These are phyloP conservation scores for Pseudomyrmex pallidus DNA, from an alignment of 1,140 invertebrate species.

Conservation along the genomic window DNA sequence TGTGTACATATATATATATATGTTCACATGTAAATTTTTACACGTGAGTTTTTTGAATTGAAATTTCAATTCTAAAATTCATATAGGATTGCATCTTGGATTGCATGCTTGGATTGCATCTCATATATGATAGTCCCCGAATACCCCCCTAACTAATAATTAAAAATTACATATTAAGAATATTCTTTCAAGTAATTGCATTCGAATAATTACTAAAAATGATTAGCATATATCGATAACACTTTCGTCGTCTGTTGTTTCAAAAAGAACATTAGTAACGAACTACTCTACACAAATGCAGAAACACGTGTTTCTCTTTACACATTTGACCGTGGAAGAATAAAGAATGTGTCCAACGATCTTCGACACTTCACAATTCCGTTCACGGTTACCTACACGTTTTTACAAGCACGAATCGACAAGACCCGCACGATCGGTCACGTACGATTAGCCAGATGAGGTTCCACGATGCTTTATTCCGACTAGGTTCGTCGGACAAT, in stretches of 20 bases:
- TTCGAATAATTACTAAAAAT: not conserved
- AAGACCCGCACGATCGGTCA: constrained; percentile 59
- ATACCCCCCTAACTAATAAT: too few relatives aligned
- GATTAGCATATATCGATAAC: not conserved
- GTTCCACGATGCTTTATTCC: constrained; percentile 30
- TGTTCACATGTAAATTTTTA: too few relatives aligned
- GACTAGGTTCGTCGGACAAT: constrained; percentile 6
- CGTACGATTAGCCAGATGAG: constrained; percentile 64
- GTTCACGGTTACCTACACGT: constrained; percentile 54
- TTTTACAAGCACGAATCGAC: constrained; percentile 61
- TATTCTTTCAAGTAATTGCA: too few relatives aligned
- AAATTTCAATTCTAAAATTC: too few relatives aligned
- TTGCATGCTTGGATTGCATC: too few relatives aligned
- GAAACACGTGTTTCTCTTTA: constrained; percentile 27
- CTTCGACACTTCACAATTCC: constrained; percentile 55
- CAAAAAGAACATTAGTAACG: not conserved
- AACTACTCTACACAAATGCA: not conserved
- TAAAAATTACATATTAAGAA: too few relatives aligned
- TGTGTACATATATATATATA: too few relatives aligned
- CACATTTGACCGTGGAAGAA: constrained; percentile 12
- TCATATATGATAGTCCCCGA: too few relatives aligned
- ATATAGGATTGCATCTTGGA: too few relatives aligned
- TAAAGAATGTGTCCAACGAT: constrained; percentile 57
- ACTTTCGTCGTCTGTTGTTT: constrained; percentile 32
- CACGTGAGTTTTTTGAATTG: too few relatives aligned